Percentiles rank a stretch among this genome's conserved stretches.
phyloP scores from a whole-genome alignment of 2,113 vertebrate species.

The Bubalus kerabau region DNA sequence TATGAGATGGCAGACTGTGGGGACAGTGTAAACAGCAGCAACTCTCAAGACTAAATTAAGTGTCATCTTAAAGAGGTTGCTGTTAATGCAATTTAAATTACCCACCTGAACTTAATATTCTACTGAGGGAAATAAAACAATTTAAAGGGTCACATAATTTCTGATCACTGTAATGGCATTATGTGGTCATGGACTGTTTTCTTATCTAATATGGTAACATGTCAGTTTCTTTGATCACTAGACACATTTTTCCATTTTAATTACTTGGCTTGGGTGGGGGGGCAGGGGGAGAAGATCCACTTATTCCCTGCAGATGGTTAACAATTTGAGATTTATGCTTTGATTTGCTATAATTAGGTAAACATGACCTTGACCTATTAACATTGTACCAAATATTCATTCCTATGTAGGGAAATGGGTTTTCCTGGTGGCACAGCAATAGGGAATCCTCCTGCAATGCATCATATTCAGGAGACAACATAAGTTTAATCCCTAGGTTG shows the following conservation, averaged over 20 bases:
- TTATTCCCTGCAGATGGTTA: conserved; percentile 66
- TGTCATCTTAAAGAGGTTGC: conserved; percentile 59
- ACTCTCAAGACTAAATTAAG: conserved; percentile 69
- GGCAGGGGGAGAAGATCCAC: neutral
- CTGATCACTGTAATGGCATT: conserved; percentile 74
- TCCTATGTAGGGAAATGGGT: neutral
- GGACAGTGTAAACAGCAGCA: conserved; percentile 56
- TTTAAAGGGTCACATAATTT: conserved; percentile 75
- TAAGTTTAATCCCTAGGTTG: neutral
- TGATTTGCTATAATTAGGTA: conserved; percentile 69
- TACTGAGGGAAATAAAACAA: conserved; percentile 72
- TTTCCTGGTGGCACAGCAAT: neutral
- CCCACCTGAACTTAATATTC: conserved; percentile 76
- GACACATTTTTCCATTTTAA: conserved; percentile 77
- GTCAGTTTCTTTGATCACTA: conserved; percentile 61
- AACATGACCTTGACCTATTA: conserved; percentile 75
- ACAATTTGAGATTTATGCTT: conserved; percentile 74
- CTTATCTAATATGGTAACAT: conserved; percentile 73
- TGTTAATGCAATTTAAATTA: conserved; percentile 75
- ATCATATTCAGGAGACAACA: neutral
- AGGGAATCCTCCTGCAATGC: neutral
- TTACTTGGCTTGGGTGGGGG: conserved; percentile 62
- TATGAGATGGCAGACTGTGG: conserved; percentile 69
- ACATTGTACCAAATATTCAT: conserved; percentile 44
- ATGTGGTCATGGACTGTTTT: conserved; percentile 66